Base-by-base conservation (phyloP, 2,797 vertebrate species). In the Macropodus opercularis region DNA sequence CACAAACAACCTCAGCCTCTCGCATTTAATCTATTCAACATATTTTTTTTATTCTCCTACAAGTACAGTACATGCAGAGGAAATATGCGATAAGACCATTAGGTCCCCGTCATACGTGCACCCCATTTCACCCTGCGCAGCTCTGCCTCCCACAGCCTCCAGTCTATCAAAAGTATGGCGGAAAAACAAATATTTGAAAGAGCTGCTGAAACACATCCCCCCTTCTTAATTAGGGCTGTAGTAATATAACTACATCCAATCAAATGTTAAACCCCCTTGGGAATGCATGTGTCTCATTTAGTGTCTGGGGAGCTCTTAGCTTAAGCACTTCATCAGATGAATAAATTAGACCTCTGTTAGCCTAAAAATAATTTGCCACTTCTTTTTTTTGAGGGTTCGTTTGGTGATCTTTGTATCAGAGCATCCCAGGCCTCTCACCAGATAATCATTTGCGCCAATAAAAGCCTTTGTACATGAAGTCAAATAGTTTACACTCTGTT, bases 311-410 rank as follows among this genome's bases (percentile, higher is more conserved):
- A 92, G 84, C 90, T 91, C 86, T 92, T 93, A 90, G 89, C 89
- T 87, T 85, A 89, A 91, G 90, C 90, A 89, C 88, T 92, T 90
- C 89, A 92, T 93, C 91, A 91, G 84, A 90, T 19, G 87, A 92
- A 93, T 92, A 93, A 92, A 93, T 92, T 91, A 93, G 87, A 87
- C 89, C 84, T 87, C 90, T 89, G 87, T 91, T 90, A 82, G 87
- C 79, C 86, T 86, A 87, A 92, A 93, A 92, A 89, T 87, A 81
- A 89, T 88, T 81, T 88, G 66, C 81, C 74, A 77, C 81, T 85
- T 86, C 75, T 87, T 87, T 88, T 12, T 81, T 86, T 69, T 76
- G 83, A 87, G 76, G 80, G 79, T 85, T 81, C 75, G 54, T 83
- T 76, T 52, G 79, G 77, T 78, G 74, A 83, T 88, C 83, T 85